A percentile compares a stretch with the other conserved stretches of the same genome.
Conservation (phyloP, 2,797 vertebrate genomes). For the Xiphorhynchus erythropygius region DNA sequence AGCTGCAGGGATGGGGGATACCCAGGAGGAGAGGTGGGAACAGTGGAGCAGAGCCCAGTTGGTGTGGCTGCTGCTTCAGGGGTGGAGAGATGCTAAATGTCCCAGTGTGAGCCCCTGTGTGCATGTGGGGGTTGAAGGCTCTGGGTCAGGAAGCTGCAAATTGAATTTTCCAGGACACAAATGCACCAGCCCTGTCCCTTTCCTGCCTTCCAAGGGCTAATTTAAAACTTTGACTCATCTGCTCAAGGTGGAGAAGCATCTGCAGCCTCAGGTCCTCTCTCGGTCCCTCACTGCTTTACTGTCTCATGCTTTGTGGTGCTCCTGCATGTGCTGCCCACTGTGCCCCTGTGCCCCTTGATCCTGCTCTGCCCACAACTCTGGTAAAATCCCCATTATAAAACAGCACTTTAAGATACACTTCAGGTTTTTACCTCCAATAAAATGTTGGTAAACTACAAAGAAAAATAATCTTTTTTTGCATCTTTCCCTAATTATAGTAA, state of each 20-base stretch:
- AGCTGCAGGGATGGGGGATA: not conserved
- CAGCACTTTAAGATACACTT: not conserved
- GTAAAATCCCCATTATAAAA: not conserved
- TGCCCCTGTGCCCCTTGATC: accelerated
- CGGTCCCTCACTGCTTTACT: not conserved
- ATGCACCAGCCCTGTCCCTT: not conserved
- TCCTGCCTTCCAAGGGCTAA: not conserved
- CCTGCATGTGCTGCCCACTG: not conserved
- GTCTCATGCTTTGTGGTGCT: not conserved
- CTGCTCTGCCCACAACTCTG: not conserved
- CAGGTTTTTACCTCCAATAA: not conserved
- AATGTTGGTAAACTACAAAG: not conserved
- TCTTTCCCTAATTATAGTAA: not conserved
- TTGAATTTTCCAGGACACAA: not conserved
- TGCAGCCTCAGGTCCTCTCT: not conserved
- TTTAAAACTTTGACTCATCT: constrained; percentile 18
- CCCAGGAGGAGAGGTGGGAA: not conserved
- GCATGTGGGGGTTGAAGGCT: accelerated
- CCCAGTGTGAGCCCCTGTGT: not conserved
- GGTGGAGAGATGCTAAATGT: not conserved
- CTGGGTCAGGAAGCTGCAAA: not conserved
- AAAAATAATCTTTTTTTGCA: not conserved
- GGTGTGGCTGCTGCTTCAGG: not conserved
- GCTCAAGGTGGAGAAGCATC: not conserved
- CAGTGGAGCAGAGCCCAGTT: not conserved